Conservation (phyloP, 2,888 invertebrate genomes). For the Lottia gigantea region DNA sequence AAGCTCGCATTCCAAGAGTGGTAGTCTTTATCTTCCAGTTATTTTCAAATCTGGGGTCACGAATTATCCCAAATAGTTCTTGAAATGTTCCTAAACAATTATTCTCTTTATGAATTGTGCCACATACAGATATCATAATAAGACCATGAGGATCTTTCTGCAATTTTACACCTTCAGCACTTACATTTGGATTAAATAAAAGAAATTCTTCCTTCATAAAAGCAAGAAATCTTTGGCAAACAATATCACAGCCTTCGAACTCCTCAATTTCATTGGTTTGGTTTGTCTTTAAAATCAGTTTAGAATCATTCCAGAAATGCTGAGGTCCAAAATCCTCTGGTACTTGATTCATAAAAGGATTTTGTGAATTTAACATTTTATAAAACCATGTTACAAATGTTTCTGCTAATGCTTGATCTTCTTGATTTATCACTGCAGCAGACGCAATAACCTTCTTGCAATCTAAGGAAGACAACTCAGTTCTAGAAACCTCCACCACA, state of each 20-base stretch:
- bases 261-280: conserved; percentile 32
- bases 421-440: not conserved
- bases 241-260: conserved; percentile 38
- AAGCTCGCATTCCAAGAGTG: conserved; percentile 38
- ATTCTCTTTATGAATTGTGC: conserved; percentile 73
- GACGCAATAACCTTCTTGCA: not conserved
- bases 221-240: conserved; percentile 42
- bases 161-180: conserved; percentile 73
- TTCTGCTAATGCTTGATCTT: conserved; percentile 45
- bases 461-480: no score
- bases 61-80: conserved; percentile 75
- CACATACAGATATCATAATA: conserved; percentile 74
- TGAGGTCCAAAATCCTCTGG: conserved; percentile 56
- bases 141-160: conserved; percentile 75
- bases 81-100: conserved; percentile 76
- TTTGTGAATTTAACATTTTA: conserved; percentile 52
- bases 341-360: conserved; percentile 33
- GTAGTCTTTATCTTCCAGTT: conserved; percentile 78
- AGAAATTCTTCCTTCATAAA: conserved; percentile 50
- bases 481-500: no score
- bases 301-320: conserved; percentile 60
- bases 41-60: conserved; percentile 75
- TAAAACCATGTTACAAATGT: conserved; percentile 61
- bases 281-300: conserved; percentile 36
- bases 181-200: conserved; percentile 74